phyloP scores from a whole-genome alignment of 2,888 invertebrate genomes.

The Fabriciana adippe region DNA sequence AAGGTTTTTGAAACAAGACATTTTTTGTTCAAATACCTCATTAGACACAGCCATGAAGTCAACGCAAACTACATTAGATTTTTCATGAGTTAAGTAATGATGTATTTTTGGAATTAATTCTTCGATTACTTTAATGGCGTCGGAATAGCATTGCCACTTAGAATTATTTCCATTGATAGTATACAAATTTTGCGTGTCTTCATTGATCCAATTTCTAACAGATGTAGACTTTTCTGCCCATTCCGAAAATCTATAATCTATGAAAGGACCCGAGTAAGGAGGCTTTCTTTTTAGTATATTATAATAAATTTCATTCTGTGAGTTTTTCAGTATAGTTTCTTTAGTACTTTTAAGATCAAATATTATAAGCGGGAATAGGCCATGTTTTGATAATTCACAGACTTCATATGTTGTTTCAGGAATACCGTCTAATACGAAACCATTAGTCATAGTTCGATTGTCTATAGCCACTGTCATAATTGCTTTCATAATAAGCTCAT shows the following conservation, averaged over 20 bases:
- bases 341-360: constrained; percentile 74
- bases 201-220: constrained; percentile 75
- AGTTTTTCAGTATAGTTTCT: constrained; percentile 62
- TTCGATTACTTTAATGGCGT: constrained; percentile 62
- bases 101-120: constrained; percentile 69
- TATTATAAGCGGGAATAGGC: constrained; percentile 82
- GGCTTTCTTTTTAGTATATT: constrained; percentile 59
- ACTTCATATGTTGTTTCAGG: constrained; percentile 78
- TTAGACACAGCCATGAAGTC: constrained; percentile 81
- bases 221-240: constrained; percentile 62
- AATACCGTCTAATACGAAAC: constrained; percentile 85
- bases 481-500: constrained; percentile 73
- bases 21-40: constrained; percentile 73
- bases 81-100: constrained; percentile 74
- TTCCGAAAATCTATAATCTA: constrained; percentile 65
- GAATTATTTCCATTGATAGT: constrained; percentile 74
- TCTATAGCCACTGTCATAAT: constrained; percentile 79
- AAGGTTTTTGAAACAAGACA: constrained; percentile 76
- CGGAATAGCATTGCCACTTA: constrained; percentile 80
- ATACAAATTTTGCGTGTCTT: constrained; percentile 80
- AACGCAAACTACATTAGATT: constrained; percentile 73
- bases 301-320: constrained; percentile 61
- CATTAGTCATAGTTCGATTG: constrained; percentile 74
- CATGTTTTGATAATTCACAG: constrained; percentile 69
- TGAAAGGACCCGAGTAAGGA: constrained; percentile 62